phyloP scores from a whole-genome alignment of 2,888 invertebrate species.

The Heteromurus nitidus region DNA sequence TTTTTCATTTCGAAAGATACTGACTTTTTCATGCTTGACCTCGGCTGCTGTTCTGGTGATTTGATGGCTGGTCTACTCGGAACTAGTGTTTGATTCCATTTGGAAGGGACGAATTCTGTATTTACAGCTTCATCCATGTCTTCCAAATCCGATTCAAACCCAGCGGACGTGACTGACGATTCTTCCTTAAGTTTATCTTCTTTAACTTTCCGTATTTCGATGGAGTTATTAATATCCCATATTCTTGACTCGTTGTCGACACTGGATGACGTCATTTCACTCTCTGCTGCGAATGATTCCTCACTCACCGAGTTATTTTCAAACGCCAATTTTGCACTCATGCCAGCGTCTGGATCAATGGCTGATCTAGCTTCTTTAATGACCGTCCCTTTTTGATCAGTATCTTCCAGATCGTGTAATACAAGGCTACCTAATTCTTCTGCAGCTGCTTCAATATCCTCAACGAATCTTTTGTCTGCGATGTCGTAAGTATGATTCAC shows the following conservation, averaged over 20 bases:
- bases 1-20: constrained; percentile 73
- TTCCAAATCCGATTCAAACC: constrained; percentile 34
- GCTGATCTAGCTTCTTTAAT: constrained; percentile 62
- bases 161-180: too few relatives aligned
- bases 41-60: constrained; percentile 69
- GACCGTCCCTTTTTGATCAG: constrained; percentile 40
- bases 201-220: constrained; percentile 40
- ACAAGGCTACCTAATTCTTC: constrained; percentile 71
- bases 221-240: constrained; percentile 59
- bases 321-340: constrained; percentile 62
- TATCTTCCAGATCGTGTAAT: constrained; percentile 70
- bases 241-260: constrained; percentile 16
- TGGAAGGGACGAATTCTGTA: constrained; percentile 71
- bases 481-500: neutral
- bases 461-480: constrained; percentile 63
- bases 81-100: constrained; percentile 72
- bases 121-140: constrained; percentile 33
- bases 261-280: neutral
- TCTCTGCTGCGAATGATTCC: neutral
- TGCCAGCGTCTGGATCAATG: constrained; percentile 37
- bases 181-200: too few relatives aligned
- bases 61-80: constrained; percentile 71
- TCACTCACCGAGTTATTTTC: too few relatives aligned
- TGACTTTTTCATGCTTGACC: constrained; percentile 69
- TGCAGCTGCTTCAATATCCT: constrained; percentile 66